phyloP scores from a whole-genome alignment of 2,888 invertebrate genomes.

The Pantelozetes paolii region DNA sequence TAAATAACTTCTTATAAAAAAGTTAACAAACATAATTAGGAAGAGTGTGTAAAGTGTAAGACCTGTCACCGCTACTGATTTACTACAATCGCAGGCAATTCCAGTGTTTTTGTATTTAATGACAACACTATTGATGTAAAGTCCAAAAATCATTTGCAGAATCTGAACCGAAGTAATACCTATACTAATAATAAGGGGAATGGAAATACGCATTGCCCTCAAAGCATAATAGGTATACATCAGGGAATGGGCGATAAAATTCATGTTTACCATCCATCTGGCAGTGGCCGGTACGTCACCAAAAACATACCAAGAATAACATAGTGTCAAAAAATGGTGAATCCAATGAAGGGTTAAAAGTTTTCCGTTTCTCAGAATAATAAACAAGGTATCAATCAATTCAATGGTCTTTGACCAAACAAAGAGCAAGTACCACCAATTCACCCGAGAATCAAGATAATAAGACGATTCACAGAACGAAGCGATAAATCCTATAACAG shows the following conservation, averaged over 20 bases:
- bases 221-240: slow-evolving; percentile 90
- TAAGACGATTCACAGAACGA: slow-evolving; percentile 31
- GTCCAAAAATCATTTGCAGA: slow-evolving; percentile 88
- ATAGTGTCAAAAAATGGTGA: slow-evolving; percentile 35
- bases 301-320: slow-evolving; percentile 31
- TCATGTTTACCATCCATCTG: slow-evolving; percentile 38
- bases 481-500: slow-evolving; percentile 16
- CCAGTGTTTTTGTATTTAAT: slow-evolving; percentile 22
- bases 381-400: slow-evolving; percentile 38
- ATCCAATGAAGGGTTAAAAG: slow-evolving; percentile 37
- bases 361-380: slow-evolving; percentile 31
- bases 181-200: slow-evolving; percentile 74
- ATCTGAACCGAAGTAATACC: slow-evolving; percentile 86
- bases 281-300: slow-evolving; percentile 36
- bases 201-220: slow-evolving; percentile 75
- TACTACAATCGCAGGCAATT: background rate
- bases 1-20: slow-evolving; percentile 35
- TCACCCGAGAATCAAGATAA: slow-evolving; percentile 28
- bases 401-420: slow-evolving; percentile 18
- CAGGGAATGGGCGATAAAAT: slow-evolving; percentile 72
- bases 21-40: slow-evolving; percentile 32
- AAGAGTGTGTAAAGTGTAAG: slow-evolving; percentile 28
- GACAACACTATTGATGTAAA: slow-evolving; percentile 60
- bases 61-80: background rate
- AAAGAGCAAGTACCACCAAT: slow-evolving; percentile 31